phyloP scores from a whole-genome alignment of 1,140 invertebrate species.

The Eueides isabella region DNA sequence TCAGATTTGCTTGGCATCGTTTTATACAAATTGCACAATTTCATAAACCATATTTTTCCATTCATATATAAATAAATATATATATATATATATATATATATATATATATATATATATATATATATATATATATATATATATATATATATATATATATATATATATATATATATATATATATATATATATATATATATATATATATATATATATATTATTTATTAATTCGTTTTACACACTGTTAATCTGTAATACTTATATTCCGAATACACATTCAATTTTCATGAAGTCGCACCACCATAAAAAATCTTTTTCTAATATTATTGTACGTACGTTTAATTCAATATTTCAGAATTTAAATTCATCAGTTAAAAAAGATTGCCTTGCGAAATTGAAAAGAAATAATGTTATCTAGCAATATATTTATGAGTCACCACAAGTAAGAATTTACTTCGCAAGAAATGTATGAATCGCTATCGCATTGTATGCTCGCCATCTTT shows the following conservation, averaged over 20 bases:
- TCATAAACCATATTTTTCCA: no score
- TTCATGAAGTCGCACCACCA: not conserved
- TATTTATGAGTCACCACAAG: conserved; percentile 10
- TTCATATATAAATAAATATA: no score
- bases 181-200: no score
- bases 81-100: no score
- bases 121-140: no score
- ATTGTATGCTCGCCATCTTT: not conserved
- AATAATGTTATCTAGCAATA: not conserved
- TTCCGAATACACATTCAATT: not conserved
- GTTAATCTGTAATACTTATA: no score
- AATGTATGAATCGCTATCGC: conserved; percentile 9
- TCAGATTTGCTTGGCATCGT: not conserved
- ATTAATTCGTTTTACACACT: no score
- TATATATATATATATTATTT: no score
- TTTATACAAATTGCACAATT: no score
- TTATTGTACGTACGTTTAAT: not conserved
- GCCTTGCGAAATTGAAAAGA: not conserved
- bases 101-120: no score
- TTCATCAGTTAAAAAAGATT: not conserved
- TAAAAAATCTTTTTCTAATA: not conserved
- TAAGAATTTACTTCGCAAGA: conserved; percentile 10
- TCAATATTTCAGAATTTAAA: not conserved
- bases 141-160: no score
- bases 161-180: no score